Base-by-base conservation (phyloP, 2,113 vertebrate genomes). In the Lepus europaeus region DNA sequence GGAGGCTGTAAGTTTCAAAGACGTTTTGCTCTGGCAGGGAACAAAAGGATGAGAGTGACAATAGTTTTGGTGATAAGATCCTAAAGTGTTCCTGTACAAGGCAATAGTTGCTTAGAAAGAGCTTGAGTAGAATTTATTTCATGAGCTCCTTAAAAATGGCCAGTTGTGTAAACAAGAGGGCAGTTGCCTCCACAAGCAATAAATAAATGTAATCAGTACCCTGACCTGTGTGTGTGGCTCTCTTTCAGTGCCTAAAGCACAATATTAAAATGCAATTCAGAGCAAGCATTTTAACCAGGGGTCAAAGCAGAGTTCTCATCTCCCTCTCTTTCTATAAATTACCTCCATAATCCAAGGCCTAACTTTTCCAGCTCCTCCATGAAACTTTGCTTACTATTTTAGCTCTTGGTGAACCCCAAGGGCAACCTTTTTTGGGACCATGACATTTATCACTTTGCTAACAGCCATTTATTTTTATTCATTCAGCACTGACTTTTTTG, bases 401-500 rank as follows among this genome's bases (percentile, higher is more conserved):
- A 79, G 59, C n/a, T 27, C n/a, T 85, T 51, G 45, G 5, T 76
- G 63, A 93, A 69, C 70, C 90, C 81, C 51, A 49, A 27, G 39
- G 82, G 53, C 66, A 79, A 69, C 59, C 33, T 19, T 88, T 25
- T 49, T 59, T 45, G 72, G 78, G 74, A 70, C 29, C 7, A 2
- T 82, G 73, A 86, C 59, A 76, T 95, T 94, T 79, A 29, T 53
- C 63, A 76, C 29, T 66, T 79, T 53, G 29, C 59, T 69, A 87
- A 70, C 49, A 86, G 70, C 9, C 69, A 16, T 61, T 87, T 59
- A 61, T 82, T 96, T 96, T 84, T 88, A 45, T 59, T 20, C 19
- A 73, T 53, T 79, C 64, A 61, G 56, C 78, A 79, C 53, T 90
- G 87, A 83, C 81, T 90, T 92, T 45, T 22, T 14, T 64, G 56